Base-by-base conservation (phyloP, 2,113 vertebrate species). In the Gallinago undulata region DNA sequence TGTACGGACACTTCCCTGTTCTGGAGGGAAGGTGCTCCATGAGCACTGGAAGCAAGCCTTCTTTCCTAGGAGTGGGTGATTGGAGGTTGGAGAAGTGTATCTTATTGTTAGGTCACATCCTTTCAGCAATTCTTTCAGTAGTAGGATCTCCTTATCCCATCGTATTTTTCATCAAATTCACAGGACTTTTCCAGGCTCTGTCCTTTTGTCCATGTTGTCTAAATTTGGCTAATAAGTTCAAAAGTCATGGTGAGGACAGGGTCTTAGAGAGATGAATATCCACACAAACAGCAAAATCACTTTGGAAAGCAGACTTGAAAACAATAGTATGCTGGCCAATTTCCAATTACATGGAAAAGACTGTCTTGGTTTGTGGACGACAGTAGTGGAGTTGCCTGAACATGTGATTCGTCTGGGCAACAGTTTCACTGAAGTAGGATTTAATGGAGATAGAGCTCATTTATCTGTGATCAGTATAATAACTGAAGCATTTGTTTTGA, bases 401-500 rank as follows among this genome's bases (percentile, higher is more conserved):
- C 51, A 79, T 62, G 50, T 53, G 72, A 88, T 93, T 22, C 63
- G 19, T 51, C 68, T 86, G 55, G 57, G 66, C 66, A 92, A 63
- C 68, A 70, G 79, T 74, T 94, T 84, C 60, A 63, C 51, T 92
- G 51, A 70, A 77, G 39, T 12, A 77, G 47, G 56, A 67, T 92
- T 92, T 90, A 74, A 51, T 70, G 23, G 41, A 87, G 25, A 33
- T 70, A 84, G 39, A 95, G 18, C 28, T 93, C 37, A 50, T 90
- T 92, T 93, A 24, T 77, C 56, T 70, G 64, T 87, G 81, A 89
- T 76, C 84, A 64, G 30, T 76, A 48, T 67, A 60, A 70, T 89
- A 92, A 92, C 48, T 39, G 69, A 62, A 47, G 53, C 77, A 91
- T 64, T 89, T 94, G 47, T 84, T 94, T 87, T 73, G 66, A 70